A percentile compares a stretch with the other conserved stretches of the same genome.
Conservation (phyloP, 2,113 vertebrate genomes). For the Megaceryle torquata region DNA sequence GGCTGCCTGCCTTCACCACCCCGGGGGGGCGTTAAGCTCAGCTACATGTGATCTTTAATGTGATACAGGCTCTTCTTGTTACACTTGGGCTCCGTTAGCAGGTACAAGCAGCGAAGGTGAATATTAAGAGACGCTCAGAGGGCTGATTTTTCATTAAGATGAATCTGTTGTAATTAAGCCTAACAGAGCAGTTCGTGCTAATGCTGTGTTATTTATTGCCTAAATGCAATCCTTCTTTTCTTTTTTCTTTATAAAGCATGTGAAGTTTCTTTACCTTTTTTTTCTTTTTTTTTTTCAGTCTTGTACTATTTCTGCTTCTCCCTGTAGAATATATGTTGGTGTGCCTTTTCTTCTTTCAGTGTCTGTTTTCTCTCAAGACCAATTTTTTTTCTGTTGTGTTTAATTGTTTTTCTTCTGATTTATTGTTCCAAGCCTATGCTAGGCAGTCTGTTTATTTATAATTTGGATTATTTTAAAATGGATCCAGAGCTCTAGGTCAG, state of each 20-base stretch:
- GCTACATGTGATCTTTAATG: neutral
- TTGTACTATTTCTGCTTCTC: slow-evolving; percentile 7
- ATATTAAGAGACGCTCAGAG: slow-evolving; percentile 4
- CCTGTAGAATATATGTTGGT: neutral
- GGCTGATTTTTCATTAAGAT: slow-evolving; percentile 33
- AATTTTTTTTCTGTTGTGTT: slow-evolving; percentile 58
- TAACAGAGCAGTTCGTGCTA: neutral
- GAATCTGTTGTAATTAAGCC: slow-evolving; percentile 34
- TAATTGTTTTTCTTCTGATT: slow-evolving; percentile 68
- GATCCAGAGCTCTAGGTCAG: slow-evolving; percentile 56
- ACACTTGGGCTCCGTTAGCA: neutral
- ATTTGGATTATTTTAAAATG: slow-evolving; percentile 65
- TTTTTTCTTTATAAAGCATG: neutral
- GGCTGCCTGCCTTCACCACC: neutral
- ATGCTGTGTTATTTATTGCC: slow-evolving; percentile 23
- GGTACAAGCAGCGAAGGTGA: neutral
- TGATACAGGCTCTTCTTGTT: neutral
- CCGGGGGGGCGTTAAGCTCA: neutral
- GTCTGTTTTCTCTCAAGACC: slow-evolving; percentile 62
- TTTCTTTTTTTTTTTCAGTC: neutral
- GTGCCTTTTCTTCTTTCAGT: slow-evolving; percentile 27
- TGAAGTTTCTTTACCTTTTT: neutral
- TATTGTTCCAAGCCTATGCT: slow-evolving; percentile 59
- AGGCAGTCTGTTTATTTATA: slow-evolving; percentile 68
- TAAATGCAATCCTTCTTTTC: neutral